Conservation (phyloP, 2,888 invertebrate species). For the Diaprepes abbreviatus region DNA sequence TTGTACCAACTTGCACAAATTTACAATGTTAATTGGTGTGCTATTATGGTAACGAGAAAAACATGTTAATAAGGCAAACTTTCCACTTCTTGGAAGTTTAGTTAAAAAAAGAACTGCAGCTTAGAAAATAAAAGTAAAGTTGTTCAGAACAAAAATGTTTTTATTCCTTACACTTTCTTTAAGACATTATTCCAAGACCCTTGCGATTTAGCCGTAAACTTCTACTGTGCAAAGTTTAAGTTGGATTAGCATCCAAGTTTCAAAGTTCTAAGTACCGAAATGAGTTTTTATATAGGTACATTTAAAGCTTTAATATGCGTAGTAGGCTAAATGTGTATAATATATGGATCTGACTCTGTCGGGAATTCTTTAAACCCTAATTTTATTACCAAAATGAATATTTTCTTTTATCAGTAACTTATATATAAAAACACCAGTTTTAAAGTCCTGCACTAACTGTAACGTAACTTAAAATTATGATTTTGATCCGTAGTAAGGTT, state of each 20-base stretch:
- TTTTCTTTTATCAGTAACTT: too few relatives aligned
- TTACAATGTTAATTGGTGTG: conserved; percentile 13
- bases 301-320: conserved; percentile 22
- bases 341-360: background rate
- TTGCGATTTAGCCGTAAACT: conserved; percentile 46
- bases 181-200: conserved; percentile 44
- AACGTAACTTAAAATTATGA: too few relatives aligned
- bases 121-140: conserved; percentile 45
- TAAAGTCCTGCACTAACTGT: too few relatives aligned
- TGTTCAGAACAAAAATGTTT: conserved; percentile 46
- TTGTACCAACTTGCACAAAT: background rate
- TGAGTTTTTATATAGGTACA: conserved; percentile 43
- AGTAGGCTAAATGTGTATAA: conserved; percentile 33
- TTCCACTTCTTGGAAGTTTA: conserved; percentile 31
- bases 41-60: conserved; percentile 42
- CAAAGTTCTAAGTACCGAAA: conserved; percentile 44
- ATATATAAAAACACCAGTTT: too few relatives aligned
- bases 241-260: conserved; percentile 47
- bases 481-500: too few relatives aligned
- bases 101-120: conserved; percentile 40
- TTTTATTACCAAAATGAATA: too few relatives aligned
- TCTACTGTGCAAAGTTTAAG: conserved; percentile 47
- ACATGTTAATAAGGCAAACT: conserved; percentile 47
- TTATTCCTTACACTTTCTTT: conserved; percentile 48
- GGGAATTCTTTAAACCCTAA: background rate